Evolutionary conservation across 2,888 invertebrate species (phyloP), one percentile per base, ranked within the genome.

Genomic region (Euproctis similis): DNA sequence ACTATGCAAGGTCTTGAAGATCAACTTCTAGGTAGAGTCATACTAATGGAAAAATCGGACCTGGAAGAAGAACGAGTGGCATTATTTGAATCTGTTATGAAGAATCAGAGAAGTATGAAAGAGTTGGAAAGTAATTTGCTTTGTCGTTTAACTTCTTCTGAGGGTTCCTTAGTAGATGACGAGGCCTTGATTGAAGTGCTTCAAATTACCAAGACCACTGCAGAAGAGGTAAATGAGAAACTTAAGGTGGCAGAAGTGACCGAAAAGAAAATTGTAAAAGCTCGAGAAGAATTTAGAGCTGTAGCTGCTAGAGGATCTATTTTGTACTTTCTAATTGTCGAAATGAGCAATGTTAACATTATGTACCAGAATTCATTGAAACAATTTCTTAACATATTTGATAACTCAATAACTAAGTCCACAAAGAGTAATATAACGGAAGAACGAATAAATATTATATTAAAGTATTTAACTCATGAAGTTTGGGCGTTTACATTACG

Each of bases 311-410:
- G 97, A 46, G 97, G 97, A 8, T 96, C 96, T 0, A 96, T 97
- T 31, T 80, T 98, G 1, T 98, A 98, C 63, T 98, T 98, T 66
- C 85, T 98, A 20, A 97, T 98, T 37, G 97, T 97, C 0, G 97
- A 98, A 82, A 97, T 98, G 97, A 95, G 95, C 57, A 92, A 95
- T 61, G 97, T 98, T 1, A 97, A 97, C 62, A 88, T 91, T 5
- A 98, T 98, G 97, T 98, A 98, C 63, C 98, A 98, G 72, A 97
- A 97, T 51, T 96, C 97, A 0, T 80, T 98, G 26, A 95, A 95
- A 59, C 97, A 98, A 67, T 98, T 98, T 76, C 80, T 98, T 22
- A 94, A 89, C 7, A 92, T 97, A 39, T 98, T 98, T 63, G 97
- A 98, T 65, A 92, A 91, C 55, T 96, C 97, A 0, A 97, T 98